Conservation (phyloP, 2,888 invertebrate species). For the Brenthis ino region DNA sequence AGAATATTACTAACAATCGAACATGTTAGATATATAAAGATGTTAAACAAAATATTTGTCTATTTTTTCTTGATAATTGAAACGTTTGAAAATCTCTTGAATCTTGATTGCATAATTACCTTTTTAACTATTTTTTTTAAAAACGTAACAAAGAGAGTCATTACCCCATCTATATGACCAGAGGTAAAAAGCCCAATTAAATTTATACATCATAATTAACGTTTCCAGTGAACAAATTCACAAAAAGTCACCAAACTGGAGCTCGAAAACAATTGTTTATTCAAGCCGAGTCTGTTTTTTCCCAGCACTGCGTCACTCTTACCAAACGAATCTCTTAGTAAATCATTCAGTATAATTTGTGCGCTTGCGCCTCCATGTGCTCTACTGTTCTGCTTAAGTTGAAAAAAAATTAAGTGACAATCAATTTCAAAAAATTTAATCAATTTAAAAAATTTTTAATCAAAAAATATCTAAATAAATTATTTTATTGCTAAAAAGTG, state of each 20-base stretch:
- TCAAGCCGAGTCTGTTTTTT: constrained; percentile 61
- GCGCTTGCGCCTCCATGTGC: constrained; percentile 71
- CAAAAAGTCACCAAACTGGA: constrained; percentile 34
- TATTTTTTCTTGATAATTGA: neutral
- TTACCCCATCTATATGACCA: constrained; percentile 21
- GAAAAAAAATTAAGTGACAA: neutral
- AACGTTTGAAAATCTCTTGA: neutral
- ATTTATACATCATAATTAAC: constrained; percentile 37
- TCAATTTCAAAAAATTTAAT: too few relatives aligned
- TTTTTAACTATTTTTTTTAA: neutral
- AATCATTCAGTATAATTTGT: constrained; percentile 71
- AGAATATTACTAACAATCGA: too few relatives aligned
- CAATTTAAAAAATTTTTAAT: too few relatives aligned
- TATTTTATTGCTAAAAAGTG: too few relatives aligned
- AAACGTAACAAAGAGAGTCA: constrained; percentile 7
- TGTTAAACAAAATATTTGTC: too few relatives aligned
- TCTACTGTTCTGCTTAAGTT: constrained; percentile 49
- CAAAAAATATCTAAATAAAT: neutral
- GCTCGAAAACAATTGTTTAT: constrained; percentile 34
- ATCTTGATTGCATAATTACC: neutral
- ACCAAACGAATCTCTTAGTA: constrained; percentile 74
- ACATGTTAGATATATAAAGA: too few relatives aligned
- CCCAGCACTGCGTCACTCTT: constrained; percentile 52
- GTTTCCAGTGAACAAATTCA: constrained; percentile 32
- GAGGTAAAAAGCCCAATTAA: constrained; percentile 24